These are phyloP conservation scores for Lasioglossum marginatum DNA, from an alignment of 2,888 invertebrate genomes.

Conservation along the genomic window DNA sequence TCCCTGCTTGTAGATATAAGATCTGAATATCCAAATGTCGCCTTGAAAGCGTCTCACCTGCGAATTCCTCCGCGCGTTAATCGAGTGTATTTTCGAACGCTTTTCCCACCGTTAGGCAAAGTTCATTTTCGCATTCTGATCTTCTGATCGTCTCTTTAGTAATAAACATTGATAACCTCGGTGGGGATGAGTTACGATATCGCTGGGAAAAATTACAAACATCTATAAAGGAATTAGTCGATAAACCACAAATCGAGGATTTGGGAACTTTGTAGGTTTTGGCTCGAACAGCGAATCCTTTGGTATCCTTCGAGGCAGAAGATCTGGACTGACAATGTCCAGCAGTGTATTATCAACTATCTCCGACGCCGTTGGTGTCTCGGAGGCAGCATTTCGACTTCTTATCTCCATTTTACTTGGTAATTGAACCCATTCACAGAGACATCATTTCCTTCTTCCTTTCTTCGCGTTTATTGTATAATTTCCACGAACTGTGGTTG, in stretches of 20 bases:
- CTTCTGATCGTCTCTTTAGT: not conserved
- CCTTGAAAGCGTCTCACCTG: not conserved
- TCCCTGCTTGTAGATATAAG: not conserved
- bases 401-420: constrained; percentile 88
- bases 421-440: constrained; percentile 76
- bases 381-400: constrained; percentile 88
- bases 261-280: constrained; percentile 1
- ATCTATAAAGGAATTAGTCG: not conserved
- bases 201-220: not conserved
- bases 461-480: not conserved
- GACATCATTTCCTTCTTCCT: not conserved
- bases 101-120: not conserved
- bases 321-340: constrained; percentile 24
- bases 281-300: not conserved
- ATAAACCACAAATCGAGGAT: not conserved
- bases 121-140: not conserved
- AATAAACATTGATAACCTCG: constrained; percentile 16
- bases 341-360: constrained; percentile 69
- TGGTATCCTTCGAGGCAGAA: not conserved
- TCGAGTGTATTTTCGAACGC: constrained; percentile 41
- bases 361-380: constrained; percentile 86
- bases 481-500: not conserved
- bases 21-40: not conserved
- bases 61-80: not conserved
- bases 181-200: not conserved